Evolutionary conservation across 2,888 invertebrate species (phyloP).

Genomic region (Sialis lutaria): DNA sequence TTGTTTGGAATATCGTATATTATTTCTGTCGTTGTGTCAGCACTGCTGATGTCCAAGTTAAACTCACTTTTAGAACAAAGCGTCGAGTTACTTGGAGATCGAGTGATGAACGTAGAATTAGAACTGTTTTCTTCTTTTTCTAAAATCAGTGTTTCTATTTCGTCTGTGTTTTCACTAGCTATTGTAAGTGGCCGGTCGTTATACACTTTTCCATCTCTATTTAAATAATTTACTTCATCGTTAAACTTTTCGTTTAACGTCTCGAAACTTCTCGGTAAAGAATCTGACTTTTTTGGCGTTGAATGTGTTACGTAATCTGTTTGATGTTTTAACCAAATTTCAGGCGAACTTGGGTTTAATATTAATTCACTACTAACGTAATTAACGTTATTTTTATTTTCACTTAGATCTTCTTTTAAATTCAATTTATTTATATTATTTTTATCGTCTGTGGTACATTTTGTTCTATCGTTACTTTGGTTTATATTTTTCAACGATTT

Average conservation of each 20-base stretch:
- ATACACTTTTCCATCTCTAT: slow-evolving; percentile 39
- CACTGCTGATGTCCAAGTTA: slow-evolving; percentile 16
- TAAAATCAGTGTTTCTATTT: slow-evolving; percentile 39
- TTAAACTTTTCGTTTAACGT: slow-evolving; percentile 36
- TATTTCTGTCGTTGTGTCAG: background rate
- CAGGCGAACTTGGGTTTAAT: slow-evolving; percentile 33
- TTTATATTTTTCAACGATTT: background rate
- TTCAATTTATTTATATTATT: background rate
- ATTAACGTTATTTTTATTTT: background rate
- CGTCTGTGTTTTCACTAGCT: slow-evolving; percentile 48
- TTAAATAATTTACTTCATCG: slow-evolving; percentile 31
- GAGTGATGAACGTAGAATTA: slow-evolving; percentile 22
- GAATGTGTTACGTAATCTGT: slow-evolving; percentile 49
- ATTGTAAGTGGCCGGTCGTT: slow-evolving; percentile 51
- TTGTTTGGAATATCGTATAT: slow-evolving; percentile 3
- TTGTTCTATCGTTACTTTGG: background rate
- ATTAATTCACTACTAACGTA: background rate
- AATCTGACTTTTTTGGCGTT: slow-evolving; percentile 52
- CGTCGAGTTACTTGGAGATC: slow-evolving; percentile 31
- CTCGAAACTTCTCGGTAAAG: slow-evolving; percentile 63
- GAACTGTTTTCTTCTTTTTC: slow-evolving; percentile 21
- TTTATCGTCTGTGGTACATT: background rate
- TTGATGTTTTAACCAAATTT: slow-evolving; percentile 54
- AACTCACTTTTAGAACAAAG: too few species aligned
- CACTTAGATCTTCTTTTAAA: slow-evolving; percentile 2